Evolutionary conservation across 2,797 vertebrate species (phyloP).

Genomic region (Myotis planiceps): DNA sequence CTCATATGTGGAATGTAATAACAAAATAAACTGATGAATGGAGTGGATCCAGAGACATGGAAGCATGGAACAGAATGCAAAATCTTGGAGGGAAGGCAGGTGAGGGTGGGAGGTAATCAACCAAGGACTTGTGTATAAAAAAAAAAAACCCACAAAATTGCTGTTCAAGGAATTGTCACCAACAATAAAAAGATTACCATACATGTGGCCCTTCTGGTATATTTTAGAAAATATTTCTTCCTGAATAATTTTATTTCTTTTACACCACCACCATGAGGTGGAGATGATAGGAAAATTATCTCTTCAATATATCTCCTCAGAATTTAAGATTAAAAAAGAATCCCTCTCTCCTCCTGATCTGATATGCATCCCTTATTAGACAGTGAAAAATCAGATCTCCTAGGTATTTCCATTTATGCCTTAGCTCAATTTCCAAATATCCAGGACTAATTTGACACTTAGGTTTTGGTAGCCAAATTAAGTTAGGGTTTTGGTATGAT

Average conservation of each 20-base stretch:
- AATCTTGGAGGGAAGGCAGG: too few species aligned
- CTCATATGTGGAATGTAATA: too few species aligned
- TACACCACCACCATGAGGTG: neutral
- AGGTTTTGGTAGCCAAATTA: conserved; percentile 37
- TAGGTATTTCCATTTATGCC: conserved; percentile 17
- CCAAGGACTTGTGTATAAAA: too few species aligned
- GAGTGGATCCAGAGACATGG: too few species aligned
- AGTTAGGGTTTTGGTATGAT: neutral
- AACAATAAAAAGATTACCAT: neutral
- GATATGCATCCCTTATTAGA: conserved; percentile 19
- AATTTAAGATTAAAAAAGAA: conserved; percentile 50
- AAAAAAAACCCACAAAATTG: too few species aligned
- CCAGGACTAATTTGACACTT: conserved; percentile 38
- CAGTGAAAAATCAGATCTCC: conserved; percentile 41
- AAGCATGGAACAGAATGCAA: too few species aligned
- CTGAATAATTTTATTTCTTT: conserved; percentile 38
- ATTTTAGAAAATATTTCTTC: conserved; percentile 8
- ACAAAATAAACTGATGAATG: too few species aligned
- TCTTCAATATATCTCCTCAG: neutral
- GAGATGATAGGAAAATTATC: conserved; percentile 31
- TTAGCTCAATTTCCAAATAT: conserved; percentile 56
- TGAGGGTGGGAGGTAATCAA: too few species aligned
- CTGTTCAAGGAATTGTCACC: neutral
- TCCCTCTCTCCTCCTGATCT: conserved; percentile 24
- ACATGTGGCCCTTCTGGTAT: neutral